Base-by-base conservation (phyloP, 2,888 invertebrate genomes). In the Troides helena region DNA sequence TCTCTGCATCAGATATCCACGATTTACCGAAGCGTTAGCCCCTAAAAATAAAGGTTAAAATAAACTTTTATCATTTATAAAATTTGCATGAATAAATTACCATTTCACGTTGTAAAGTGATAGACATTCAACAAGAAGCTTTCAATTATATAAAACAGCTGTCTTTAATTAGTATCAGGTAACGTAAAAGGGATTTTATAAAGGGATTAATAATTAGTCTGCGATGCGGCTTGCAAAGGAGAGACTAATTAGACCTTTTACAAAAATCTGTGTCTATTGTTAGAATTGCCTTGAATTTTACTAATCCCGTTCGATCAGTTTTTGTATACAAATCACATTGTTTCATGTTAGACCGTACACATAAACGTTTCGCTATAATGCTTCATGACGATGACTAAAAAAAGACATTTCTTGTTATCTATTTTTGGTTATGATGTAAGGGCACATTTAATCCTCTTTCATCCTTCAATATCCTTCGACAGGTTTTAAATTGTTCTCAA, bases 1-100 rank as follows among this genome's bases (percentile, higher is more conserved):
- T 67, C 81, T 85, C 71, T 89, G 82, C 76, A 90, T 79, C 53
- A 83, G 72, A 71, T 85, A 86, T 0, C 80, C 85, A 30, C 82
- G 77, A 21, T 80, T 74, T 8, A 76, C 74, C 0, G 77, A 72
- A 4, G 75, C 56, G 23, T 77, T 79, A 3, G 70, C 39, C 39
- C 86, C 88, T 88, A 78, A 61, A 68, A 69, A 17, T 39, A 39
- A 39, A 39, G 39, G 50, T 50, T 50, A 50, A 50, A 50, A 18
- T 18, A 14, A 14, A 50, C 5, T 50, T 17, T 46, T 50, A 50
- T 4, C 50, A 14, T 50, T 14, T 50, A 4, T 17, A 50, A 50
- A 50, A 1, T 50, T 50, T 18, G 50, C 14, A 12, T 17, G 4
- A 14, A 12, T 17, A 18, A 50, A 50, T 50, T 50, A 50, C 50